These are phyloP conservation scores for Pantelozetes paolii DNA, from an alignment of 2,888 invertebrate species.

Conservation along the genomic window DNA sequence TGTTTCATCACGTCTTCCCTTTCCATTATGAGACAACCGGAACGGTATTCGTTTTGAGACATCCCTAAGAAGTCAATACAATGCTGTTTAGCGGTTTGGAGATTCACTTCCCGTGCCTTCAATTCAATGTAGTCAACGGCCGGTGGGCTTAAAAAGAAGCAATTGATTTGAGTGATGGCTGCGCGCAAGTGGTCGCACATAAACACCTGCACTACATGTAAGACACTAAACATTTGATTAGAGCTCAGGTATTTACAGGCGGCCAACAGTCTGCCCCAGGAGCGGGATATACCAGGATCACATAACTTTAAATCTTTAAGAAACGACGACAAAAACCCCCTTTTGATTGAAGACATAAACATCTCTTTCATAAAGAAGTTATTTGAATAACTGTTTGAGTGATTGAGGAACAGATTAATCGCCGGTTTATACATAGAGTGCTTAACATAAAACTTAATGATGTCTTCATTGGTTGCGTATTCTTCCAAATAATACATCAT, in stretches of 20 bases:
- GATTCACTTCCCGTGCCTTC: constrained; percentile 47
- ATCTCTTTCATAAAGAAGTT: constrained; percentile 53
- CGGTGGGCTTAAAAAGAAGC: constrained; percentile 40
- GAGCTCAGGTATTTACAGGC: constrained; percentile 52
- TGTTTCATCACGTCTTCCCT: constrained; percentile 70
- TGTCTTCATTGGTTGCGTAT: constrained; percentile 71
- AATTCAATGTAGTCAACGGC: constrained; percentile 37
- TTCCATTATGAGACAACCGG: constrained; percentile 37
- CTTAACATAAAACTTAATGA: constrained; percentile 67
- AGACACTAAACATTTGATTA: constrained; percentile 50
- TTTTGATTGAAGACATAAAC: constrained; percentile 51
- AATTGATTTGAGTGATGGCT: constrained; percentile 53
- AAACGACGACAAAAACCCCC: constrained; percentile 50
- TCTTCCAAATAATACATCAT: constrained; percentile 73
- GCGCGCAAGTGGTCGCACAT: constrained; percentile 55
- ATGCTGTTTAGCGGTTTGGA: constrained; percentile 52
- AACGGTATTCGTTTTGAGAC: background rate
- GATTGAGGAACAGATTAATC: constrained; percentile 29
- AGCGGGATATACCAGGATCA: constrained; percentile 51
- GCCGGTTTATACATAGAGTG: constrained; percentile 40
- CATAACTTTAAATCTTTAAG: constrained; percentile 51
- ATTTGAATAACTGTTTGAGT: background rate
- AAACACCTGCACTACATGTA: constrained; percentile 54
- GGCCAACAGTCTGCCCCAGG: constrained; percentile 52
- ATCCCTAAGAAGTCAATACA: constrained; percentile 52